phyloP scores from a whole-genome alignment of 1,140 invertebrate genomes.

The Pollicipes pollicipes region DNA sequence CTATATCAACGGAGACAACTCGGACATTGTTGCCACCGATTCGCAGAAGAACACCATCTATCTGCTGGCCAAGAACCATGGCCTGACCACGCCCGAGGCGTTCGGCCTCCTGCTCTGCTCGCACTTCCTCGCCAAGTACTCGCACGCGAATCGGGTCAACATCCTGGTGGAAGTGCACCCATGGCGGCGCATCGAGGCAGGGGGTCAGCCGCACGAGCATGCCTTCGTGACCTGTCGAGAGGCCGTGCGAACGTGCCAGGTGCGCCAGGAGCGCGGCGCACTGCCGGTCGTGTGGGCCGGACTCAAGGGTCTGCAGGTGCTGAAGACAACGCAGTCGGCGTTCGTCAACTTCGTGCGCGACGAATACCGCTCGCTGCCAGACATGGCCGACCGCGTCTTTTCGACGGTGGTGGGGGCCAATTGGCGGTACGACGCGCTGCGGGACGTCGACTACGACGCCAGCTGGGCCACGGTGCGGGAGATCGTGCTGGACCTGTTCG shows the following conservation, averaged over 20 bases:
- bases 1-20: constrained; percentile 31
- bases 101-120: constrained; percentile 37
- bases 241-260: constrained; percentile 41
- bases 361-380: constrained; percentile 49
- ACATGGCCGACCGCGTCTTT: constrained; percentile 47
- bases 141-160: constrained; percentile 44
- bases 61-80: constrained; percentile 51
- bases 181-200: constrained; percentile 45
- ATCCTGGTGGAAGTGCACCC: constrained; percentile 48
- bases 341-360: constrained; percentile 57
- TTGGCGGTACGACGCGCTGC: constrained; percentile 45
- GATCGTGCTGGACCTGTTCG: constrained; percentile 49
- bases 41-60: constrained; percentile 69
- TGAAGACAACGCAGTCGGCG: constrained; percentile 57
- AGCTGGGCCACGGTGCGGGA: constrained; percentile 37
- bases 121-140: constrained; percentile 51
- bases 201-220: constrained; percentile 43
- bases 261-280: constrained; percentile 43
- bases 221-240: constrained; percentile 48
- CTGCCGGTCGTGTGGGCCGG: constrained; percentile 20
- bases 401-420: constrained; percentile 49
- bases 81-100: constrained; percentile 25
- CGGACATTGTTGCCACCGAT: constrained; percentile 42
- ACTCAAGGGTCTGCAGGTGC: constrained; percentile 43
- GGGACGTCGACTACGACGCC: constrained; percentile 41